phyloP scores from a whole-genome alignment of 2,113 vertebrate genomes.

The Silurus meridionalis region DNA sequence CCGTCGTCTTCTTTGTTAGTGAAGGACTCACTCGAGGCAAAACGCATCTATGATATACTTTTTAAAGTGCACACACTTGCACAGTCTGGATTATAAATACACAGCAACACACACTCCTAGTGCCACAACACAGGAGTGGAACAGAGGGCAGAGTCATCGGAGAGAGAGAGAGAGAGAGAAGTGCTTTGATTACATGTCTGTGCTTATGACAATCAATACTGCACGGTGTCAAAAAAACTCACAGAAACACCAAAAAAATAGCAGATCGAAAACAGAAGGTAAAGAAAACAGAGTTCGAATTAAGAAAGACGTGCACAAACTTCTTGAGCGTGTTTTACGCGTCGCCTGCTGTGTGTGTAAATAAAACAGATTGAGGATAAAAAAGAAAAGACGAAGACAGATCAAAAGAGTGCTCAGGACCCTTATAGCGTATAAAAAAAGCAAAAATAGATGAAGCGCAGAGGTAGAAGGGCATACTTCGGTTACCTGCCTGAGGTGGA shows the following conservation, averaged over 20 bases:
- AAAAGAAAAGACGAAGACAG: background rate
- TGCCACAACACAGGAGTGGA: background rate
- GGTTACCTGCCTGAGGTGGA: slow-evolving; percentile 10
- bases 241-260: background rate
- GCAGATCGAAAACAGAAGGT: background rate
- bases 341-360: background rate
- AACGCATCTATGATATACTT: background rate
- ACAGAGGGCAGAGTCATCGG: background rate
- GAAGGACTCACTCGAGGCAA: background rate
- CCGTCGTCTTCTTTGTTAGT: background rate
- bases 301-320: background rate
- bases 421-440: background rate
- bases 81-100: slow-evolving; percentile 4
- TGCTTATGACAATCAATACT: background rate
- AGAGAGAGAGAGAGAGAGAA: background rate
- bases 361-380: background rate
- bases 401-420: background rate
- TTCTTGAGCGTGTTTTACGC: background rate
- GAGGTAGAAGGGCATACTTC: background rate
- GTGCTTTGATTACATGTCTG: background rate
- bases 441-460: background rate
- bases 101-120: background rate
- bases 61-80: background rate
- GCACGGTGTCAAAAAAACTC: background rate
- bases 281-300: background rate